Evolutionary conservation across 2,113 vertebrate genomes (phyloP).

Genomic region (Panurus biarmicus): DNA sequence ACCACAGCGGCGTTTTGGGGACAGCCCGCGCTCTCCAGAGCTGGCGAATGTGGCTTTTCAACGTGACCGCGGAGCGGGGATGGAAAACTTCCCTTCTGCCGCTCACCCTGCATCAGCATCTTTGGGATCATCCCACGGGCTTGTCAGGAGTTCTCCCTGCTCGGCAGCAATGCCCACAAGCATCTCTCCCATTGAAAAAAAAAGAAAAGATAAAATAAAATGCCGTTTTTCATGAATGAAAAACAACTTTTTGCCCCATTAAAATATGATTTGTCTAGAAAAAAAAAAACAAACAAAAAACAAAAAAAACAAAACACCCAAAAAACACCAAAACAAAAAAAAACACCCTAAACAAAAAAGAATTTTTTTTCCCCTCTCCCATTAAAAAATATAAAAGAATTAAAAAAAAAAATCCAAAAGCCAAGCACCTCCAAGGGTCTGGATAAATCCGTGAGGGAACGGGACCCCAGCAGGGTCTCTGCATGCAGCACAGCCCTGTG

Average conservation of each 20-base stretch:
- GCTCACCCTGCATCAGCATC: neutral
- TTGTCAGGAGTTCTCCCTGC: neutral
- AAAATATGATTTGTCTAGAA: neutral
- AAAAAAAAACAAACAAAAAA: too few species aligned
- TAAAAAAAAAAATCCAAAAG: neutral
- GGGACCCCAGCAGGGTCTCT: accelerated
- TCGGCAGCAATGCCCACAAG: accelerated
- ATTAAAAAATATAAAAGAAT: neutral
- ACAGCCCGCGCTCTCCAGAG: accelerated
- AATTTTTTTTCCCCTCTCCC: accelerated
- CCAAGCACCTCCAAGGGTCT: accelerated
- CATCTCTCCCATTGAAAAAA: neutral
- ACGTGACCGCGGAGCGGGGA: neutral
- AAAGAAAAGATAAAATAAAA: too few species aligned
- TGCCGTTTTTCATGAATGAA: neutral
- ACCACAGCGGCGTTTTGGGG: accelerated
- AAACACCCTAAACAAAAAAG: too few species aligned
- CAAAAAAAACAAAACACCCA: neutral
- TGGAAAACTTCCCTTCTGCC: accelerated
- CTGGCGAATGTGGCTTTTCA: accelerated
- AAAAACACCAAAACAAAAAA: neutral
- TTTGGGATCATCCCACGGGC: accelerated
- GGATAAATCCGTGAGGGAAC: accelerated
- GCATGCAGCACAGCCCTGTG: accelerated
- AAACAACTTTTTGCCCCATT: accelerated